phyloP scores from a whole-genome alignment of 2,797 vertebrate genomes.

The Periparus ater region DNA sequence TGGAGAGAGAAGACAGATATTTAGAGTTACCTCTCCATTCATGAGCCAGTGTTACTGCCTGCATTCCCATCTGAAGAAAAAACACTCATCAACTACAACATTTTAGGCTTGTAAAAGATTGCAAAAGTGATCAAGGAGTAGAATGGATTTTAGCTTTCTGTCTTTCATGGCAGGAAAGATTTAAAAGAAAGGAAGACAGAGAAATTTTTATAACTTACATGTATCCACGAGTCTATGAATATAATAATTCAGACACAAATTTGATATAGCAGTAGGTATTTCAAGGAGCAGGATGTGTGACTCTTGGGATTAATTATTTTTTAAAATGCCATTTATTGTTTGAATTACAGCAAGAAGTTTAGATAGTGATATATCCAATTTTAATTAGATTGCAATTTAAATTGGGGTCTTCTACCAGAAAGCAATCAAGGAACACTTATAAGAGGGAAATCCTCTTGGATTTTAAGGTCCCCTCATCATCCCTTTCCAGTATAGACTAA shows the following conservation, averaged over 20 bases:
- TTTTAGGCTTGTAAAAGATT: slow-evolving; percentile 7
- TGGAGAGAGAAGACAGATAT: slow-evolving; percentile 30
- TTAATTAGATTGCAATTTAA: not conserved
- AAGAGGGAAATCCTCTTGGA: not conserved
- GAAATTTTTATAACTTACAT: not conserved
- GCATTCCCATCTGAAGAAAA: slow-evolving; percentile 41
- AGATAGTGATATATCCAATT: not conserved
- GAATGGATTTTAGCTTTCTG: slow-evolving; percentile 8
- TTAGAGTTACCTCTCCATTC: slow-evolving; percentile 51
- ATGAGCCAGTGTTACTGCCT: not conserved
- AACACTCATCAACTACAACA: not conserved
- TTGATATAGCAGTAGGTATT: not conserved
- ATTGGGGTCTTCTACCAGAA: not conserved
- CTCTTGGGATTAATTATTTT: not conserved
- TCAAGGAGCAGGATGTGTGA: slow-evolving; percentile 20
- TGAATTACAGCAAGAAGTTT: not conserved
- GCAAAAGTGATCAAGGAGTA: not conserved
- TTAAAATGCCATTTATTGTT: not conserved
- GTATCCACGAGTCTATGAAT: not conserved
- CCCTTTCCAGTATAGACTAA: not conserved
- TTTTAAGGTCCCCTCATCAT: not conserved
- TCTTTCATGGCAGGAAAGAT: not conserved
- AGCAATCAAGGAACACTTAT: not conserved
- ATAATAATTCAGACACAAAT: slow-evolving; percentile 30
- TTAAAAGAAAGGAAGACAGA: not conserved